These are phyloP conservation scores for Pachyrhynchus sulphureomaculatus DNA, from an alignment of 1,140 invertebrate species.

Conservation along the genomic window DNA sequence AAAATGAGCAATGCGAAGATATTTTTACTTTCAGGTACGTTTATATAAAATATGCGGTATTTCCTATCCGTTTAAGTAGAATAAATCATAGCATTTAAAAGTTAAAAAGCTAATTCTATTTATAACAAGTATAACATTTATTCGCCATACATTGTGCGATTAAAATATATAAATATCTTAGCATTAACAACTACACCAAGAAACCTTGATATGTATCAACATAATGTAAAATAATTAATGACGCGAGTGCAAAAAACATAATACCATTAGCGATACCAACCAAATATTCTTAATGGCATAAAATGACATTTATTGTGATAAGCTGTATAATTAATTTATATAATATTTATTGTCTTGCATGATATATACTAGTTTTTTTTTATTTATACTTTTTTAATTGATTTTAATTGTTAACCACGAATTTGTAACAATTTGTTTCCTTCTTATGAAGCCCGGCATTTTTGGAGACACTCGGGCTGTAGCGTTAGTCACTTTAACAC, in stretches of 20 bases:
- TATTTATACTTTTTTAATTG: conserved; percentile 1
- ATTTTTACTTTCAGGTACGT: no score
- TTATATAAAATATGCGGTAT: no score
- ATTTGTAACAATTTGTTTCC: conserved; percentile 5
- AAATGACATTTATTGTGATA: conserved; percentile 4
- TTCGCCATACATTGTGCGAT: no score
- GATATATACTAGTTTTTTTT: background rate
- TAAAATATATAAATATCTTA: no score
- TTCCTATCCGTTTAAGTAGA: no score
- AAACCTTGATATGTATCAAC: conserved; percentile 1
- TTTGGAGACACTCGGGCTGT: background rate
- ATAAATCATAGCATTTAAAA: no score
- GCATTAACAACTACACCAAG: no score
- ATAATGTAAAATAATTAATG: conserved; percentile 6
- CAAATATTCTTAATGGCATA: background rate
- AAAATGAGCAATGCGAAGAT: no score
- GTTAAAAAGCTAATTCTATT: no score
- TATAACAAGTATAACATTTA: no score
- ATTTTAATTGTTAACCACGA: background rate
- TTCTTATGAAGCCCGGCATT: background rate
- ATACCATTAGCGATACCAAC: conserved; percentile 3
- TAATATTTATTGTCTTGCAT: conserved; percentile 1
- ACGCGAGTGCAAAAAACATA: background rate
- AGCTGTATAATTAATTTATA: conserved; percentile 4
- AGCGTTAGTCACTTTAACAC: no score